Evolutionary conservation across 2,888 invertebrate genomes (phyloP).

Genomic region (Hipparchia sbordonii): DNA sequence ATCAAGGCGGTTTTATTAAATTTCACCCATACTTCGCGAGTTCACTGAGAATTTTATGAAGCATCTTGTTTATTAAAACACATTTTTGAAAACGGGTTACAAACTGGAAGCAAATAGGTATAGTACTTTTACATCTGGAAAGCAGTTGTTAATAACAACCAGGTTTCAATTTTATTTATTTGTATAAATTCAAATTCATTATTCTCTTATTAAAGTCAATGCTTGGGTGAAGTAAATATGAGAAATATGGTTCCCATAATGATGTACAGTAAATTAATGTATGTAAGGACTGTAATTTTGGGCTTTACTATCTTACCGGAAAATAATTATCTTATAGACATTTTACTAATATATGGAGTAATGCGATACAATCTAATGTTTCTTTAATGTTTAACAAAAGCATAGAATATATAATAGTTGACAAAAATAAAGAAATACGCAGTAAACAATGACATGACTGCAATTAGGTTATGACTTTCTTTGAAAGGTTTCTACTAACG

Average conservation of each 20-base stretch:
- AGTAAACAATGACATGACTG: slow-evolving; percentile 13
- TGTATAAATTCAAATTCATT: too few species aligned
- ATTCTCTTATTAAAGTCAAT: too few species aligned
- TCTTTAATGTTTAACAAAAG: not conserved
- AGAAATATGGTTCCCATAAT: too few species aligned
- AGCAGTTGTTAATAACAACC: too few species aligned
- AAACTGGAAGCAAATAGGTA: not conserved
- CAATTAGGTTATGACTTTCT: slow-evolving; percentile 28
- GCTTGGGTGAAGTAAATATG: too few species aligned
- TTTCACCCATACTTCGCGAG: slow-evolving; percentile 25
- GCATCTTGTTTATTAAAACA: slow-evolving; percentile 5
- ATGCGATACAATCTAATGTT: not conserved
- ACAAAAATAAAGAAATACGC: not conserved
- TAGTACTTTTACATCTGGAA: too few species aligned
- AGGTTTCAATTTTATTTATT: too few species aligned
- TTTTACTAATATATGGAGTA: not conserved
- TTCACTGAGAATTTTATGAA: slow-evolving; percentile 8
- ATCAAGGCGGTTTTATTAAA: slow-evolving; percentile 38
- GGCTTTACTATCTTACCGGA: too few species aligned
- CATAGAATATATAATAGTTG: too few species aligned
- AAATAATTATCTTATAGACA: too few species aligned
- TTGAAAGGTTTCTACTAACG: slow-evolving; percentile 32
- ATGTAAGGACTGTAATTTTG: too few species aligned
- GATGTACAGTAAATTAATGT: too few species aligned
- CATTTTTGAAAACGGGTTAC: not conserved